Evolutionary conservation across 2,797 vertebrate species (phyloP).

Genomic region (Pseudotriccus pelzelni): DNA sequence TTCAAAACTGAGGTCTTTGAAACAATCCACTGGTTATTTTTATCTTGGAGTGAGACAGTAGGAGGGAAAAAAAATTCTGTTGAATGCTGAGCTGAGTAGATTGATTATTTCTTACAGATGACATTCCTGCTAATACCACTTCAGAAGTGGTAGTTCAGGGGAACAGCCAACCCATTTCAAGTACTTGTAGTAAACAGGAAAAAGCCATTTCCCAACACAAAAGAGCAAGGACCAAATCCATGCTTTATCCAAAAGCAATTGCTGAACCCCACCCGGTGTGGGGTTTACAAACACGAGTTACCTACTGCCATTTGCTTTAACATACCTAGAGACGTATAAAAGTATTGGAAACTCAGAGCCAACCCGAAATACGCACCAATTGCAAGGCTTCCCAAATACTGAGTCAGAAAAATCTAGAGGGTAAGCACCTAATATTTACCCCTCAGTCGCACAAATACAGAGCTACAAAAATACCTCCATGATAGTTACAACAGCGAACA

Average conservation of each 20-base stretch:
- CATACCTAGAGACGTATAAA: neutral
- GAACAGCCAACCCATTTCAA: neutral
- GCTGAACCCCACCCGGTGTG: neutral
- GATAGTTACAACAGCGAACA: neutral
- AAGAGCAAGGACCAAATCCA: neutral
- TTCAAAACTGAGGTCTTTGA: neutral
- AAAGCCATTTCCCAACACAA: neutral
- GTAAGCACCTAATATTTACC: neutral
- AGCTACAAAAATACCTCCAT: neutral
- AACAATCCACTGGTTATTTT: neutral
- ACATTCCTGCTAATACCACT: neutral
- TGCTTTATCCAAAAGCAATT: neutral
- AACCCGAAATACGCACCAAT: accelerated
- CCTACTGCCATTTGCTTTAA: neutral
- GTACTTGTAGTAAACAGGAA: neutral
- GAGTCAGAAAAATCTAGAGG: neutral
- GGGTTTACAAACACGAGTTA: neutral
- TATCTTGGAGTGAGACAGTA: neutral
- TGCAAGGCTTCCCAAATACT: neutral
- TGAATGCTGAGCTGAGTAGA: neutral
- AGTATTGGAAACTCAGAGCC: neutral
- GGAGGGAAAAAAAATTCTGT: neutral
- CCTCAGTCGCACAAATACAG: neutral
- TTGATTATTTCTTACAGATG: neutral
- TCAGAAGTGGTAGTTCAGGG: neutral